These are phyloP conservation scores for Euzophera pinguis DNA, from an alignment of 2,888 invertebrate genomes.

Conservation along the genomic window DNA sequence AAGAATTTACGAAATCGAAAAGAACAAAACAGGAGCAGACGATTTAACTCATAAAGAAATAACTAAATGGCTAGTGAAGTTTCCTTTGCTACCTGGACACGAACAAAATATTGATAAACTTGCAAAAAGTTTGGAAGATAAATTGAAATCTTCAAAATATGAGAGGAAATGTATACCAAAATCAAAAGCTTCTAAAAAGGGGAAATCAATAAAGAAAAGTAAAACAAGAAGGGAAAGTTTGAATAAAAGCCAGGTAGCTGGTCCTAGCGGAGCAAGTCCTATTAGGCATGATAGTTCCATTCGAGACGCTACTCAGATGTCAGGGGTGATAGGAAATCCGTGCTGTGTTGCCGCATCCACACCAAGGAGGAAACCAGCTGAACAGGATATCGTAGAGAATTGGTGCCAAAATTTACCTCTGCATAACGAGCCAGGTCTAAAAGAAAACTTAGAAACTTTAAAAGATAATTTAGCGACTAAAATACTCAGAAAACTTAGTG, in stretches of 20 bases:
- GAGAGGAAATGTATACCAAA: conserved; percentile 38
- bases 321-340: conserved; percentile 5
- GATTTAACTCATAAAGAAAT: conserved; percentile 45
- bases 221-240: conserved; percentile 5
- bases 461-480: conserved; percentile 40
- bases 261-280: conserved; percentile 25
- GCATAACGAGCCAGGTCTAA: conserved; percentile 23
- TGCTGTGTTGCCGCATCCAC: conserved; percentile 21
- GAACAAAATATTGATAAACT: conserved; percentile 29
- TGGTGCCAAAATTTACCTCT: conserved; percentile 53
- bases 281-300: conserved; percentile 3
- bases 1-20: conserved; percentile 49
- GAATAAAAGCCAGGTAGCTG: conserved; percentile 29
- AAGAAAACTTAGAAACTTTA: conserved; percentile 25
- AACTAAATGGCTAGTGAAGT: conserved; percentile 42
- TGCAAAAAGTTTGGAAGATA: conserved; percentile 33
- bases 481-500: conserved; percentile 50
- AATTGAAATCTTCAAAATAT: conserved; percentile 36
- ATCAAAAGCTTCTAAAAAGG: conserved; percentile 15
- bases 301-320: not conserved
- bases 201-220: conserved; percentile 19
- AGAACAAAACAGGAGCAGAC: conserved; percentile 27
- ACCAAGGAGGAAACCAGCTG: conserved; percentile 36
- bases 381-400: conserved; percentile 39
- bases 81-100: conserved; percentile 37